Evolutionary conservation across 2,113 vertebrate species (phyloP), one percentile per base, ranked within the genome.

Genomic region (Oryzias curvinotus): DNA sequence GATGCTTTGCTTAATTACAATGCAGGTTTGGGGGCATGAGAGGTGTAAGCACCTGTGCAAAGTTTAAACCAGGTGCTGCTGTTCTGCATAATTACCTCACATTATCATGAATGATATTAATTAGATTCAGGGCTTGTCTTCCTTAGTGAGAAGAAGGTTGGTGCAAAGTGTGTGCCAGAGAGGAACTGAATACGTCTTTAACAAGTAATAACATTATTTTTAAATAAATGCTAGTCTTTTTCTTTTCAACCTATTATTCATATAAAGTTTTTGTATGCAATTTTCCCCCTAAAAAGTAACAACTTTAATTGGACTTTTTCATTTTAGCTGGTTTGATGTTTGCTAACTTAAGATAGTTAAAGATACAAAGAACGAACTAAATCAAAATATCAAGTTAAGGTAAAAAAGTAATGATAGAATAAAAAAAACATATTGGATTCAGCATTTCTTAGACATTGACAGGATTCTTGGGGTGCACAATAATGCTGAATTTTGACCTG

Each of bases 1-100:
- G 86, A 89, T 83, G 86, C 81, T 86, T 46, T 45, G 55, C 60
- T 62, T 80, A 75, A 81, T 87, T 81, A 83, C 42, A 71, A 75
- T 71, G 59, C 61, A 53, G 55, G 66, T 83, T 72, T 0, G 17
- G 67, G 61, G 73, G 84, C 51, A 3, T 51, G 58, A 57, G 63
- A 67, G 23, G 58, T 59, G 77, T 70, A 73, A 48, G 52, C 71
- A 49, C 71, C 65, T 61, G 21, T 63, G 57, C 2, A 12, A 52
- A 67, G 64, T 74, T 78, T 81, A 68, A 36, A 59, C 65, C 86
- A 86, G 81, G 81, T 87, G 85, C 75, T n/a, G 18, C 62, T n/a
- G 55, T 57, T 59, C 56, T 52, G 70, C 52, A 78, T 80, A 85
- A 78, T 73, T 61, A 68, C 36, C 18, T 58, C 36, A 23, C 15